These are phyloP conservation scores for Pungitius pungitius DNA, from an alignment of 2,113 vertebrate genomes.

Conservation along the genomic window DNA sequence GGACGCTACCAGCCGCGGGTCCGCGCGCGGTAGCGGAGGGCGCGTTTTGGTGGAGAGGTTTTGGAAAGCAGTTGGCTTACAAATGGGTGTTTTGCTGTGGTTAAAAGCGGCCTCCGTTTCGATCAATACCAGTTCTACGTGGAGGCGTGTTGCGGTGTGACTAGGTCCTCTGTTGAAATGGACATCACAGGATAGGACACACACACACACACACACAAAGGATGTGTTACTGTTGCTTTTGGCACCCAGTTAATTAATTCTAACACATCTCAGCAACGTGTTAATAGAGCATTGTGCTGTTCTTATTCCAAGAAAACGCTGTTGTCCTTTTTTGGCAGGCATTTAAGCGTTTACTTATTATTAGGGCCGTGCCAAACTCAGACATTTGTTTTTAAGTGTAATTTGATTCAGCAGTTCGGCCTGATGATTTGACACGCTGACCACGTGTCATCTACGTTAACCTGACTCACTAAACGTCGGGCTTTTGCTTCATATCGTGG, in stretches of 20 bases:
- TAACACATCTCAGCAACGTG: slow-evolving; percentile 64
- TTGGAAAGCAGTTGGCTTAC: background rate
- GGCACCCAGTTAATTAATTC: slow-evolving; percentile 56
- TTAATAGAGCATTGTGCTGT: slow-evolving; percentile 54
- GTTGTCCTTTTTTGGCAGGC: slow-evolving; percentile 56
- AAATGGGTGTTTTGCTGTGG: background rate
- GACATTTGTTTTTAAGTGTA: slow-evolving; percentile 14
- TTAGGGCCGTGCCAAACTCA: slow-evolving; percentile 30
- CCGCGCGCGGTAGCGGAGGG: no score
- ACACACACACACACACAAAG: slow-evolving; percentile 26
- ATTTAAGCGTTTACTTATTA: slow-evolving; percentile 52
- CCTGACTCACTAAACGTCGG: no score
- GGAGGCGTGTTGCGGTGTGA: background rate
- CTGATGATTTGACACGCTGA: background rate
- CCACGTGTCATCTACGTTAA: no score
- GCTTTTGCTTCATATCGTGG: no score
- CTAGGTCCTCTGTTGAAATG: slow-evolving; percentile 21
- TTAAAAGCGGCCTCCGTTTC: background rate
- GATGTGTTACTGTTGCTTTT: slow-evolving; percentile 53
- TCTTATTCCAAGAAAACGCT: slow-evolving; percentile 52
- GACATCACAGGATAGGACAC: slow-evolving; percentile 28
- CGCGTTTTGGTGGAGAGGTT: background rate
- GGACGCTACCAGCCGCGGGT: no score
- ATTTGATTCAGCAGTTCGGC: slow-evolving; percentile 17
- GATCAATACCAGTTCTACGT: background rate